Evolutionary conservation across 2,888 invertebrate species (phyloP).

Genomic region (Morpho achilles): DNA sequence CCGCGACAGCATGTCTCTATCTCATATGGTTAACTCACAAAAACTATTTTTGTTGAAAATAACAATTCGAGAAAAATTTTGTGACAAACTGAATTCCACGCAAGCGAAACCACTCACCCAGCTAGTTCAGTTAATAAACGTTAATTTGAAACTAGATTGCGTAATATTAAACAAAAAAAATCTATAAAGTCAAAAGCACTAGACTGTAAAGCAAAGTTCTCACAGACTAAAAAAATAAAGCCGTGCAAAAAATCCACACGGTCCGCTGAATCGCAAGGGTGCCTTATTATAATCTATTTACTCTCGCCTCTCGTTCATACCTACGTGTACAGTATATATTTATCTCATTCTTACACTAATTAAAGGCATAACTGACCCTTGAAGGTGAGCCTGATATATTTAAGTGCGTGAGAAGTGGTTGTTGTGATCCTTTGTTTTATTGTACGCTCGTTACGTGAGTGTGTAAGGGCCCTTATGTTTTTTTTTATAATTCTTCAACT

Average conservation of each 20-base stretch:
- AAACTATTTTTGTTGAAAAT: too few relatives aligned
- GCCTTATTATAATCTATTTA: constrained; percentile 57
- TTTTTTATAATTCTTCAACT: constrained; percentile 33
- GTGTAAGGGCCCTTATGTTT: constrained; percentile 45
- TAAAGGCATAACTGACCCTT: constrained; percentile 68
- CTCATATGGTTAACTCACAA: too few relatives aligned
- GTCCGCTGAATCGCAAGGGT: constrained; percentile 58
- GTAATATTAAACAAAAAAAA: constrained; percentile 24
- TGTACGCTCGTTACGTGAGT: constrained; percentile 45
- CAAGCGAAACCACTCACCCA: too few relatives aligned
- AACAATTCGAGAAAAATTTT: too few relatives aligned
- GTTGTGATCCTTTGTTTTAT: constrained; percentile 70
- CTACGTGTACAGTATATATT: constrained; percentile 23
- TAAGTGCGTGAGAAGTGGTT: constrained; percentile 61
- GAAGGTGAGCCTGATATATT: constrained; percentile 52
- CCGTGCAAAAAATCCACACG: constrained; percentile 64
- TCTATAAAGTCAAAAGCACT: constrained; percentile 41
- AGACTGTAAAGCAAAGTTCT: constrained; percentile 61
- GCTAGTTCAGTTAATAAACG: neutral
- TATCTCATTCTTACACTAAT: constrained; percentile 52
- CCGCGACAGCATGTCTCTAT: too few relatives aligned
- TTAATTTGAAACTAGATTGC: neutral
- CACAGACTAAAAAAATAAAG: constrained; percentile 41
- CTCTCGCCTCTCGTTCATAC: constrained; percentile 42
- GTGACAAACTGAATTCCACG: too few relatives aligned